Evolutionary conservation across 2,888 invertebrate genomes (phyloP).

Genomic region (Eucera pruinosa): DNA sequence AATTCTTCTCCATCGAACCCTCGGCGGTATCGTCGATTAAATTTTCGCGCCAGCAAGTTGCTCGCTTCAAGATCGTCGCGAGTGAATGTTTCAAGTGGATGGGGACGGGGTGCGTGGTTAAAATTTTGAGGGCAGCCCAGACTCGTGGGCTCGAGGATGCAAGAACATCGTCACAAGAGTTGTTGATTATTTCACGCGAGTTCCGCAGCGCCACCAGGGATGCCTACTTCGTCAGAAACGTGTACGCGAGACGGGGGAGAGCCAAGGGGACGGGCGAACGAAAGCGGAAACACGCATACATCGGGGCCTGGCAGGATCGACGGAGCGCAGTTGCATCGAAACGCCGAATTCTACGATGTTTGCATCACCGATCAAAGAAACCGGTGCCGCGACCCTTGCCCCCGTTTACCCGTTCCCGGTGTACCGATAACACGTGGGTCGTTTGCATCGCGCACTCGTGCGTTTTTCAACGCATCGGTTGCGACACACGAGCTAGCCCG

Average conservation of each 20-base stretch:
- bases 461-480: slow-evolving; percentile 47
- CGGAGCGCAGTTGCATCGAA: slow-evolving; percentile 48
- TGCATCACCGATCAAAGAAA: slow-evolving; percentile 70
- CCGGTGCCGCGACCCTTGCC: slow-evolving; percentile 39
- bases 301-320: slow-evolving; percentile 20
- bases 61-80: slow-evolving; percentile 65
- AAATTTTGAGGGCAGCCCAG: slow-evolving; percentile 73
- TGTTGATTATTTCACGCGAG: slow-evolving; percentile 82
- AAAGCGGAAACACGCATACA: slow-evolving; percentile 29
- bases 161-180: slow-evolving; percentile 68
- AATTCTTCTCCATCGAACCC: background rate
- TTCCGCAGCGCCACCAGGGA: slow-evolving; percentile 72
- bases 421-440: slow-evolving; percentile 17
- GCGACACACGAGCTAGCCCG: slow-evolving; percentile 24
- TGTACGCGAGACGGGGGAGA: background rate
- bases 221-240: slow-evolving; percentile 58
- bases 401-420: background rate
- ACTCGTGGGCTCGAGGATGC: slow-evolving; percentile 16
- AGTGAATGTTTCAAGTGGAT: slow-evolving; percentile 75
- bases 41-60: slow-evolving; percentile 26
- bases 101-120: slow-evolving; percentile 63
- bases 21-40: slow-evolving; percentile 32
- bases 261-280: background rate
- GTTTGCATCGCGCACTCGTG: slow-evolving; percentile 34
- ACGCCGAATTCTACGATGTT: slow-evolving; percentile 57